Conservation (phyloP, 2,113 vertebrate species). For the Dascyllus trimaculatus region DNA sequence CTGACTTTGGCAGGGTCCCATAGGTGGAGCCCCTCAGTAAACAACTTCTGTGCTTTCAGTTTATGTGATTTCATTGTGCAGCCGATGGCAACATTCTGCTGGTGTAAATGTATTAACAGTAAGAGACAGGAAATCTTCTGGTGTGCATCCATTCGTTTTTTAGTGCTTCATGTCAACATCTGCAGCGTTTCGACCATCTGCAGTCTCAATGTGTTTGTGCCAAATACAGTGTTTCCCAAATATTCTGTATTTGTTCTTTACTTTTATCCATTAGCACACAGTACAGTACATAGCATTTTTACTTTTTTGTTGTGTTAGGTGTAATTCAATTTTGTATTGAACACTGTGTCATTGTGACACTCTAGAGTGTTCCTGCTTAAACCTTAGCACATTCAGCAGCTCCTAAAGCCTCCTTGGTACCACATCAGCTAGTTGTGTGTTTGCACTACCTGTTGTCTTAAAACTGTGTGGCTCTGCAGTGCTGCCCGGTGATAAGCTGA, state of each 20-base stretch:
- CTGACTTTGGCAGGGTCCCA: conserved; percentile 36
- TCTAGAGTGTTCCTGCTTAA: conserved; percentile 28
- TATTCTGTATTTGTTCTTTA: not conserved
- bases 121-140: conserved; percentile 1
- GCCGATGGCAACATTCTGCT: conserved; percentile 1
- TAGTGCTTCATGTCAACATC: conserved; percentile 42
- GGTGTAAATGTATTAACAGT: conserved; percentile 36
- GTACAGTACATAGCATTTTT: not conserved
- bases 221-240: conserved; percentile 22
- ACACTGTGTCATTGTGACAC: not conserved
- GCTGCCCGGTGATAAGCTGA: conserved; percentile 49
- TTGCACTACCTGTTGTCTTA: conserved; percentile 38
- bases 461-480: conserved; percentile 43
- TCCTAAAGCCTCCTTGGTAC: conserved; percentile 28
- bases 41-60: conserved; percentile 37
- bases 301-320: not conserved
- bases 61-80: conserved; percentile 33
- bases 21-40: conserved; percentile 27
- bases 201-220: conserved; percentile 17
- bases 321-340: conserved; percentile 13
- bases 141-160: conserved; percentile 14
- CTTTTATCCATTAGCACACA: not conserved
- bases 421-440: conserved; percentile 44
- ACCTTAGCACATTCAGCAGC: conserved; percentile 22
- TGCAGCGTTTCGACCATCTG: conserved; percentile 39